Evolutionary conservation across 2,113 vertebrate species (phyloP), one percentile per base, ranked within the genome.

Genomic region (Dasyprocta punctata): DNA sequence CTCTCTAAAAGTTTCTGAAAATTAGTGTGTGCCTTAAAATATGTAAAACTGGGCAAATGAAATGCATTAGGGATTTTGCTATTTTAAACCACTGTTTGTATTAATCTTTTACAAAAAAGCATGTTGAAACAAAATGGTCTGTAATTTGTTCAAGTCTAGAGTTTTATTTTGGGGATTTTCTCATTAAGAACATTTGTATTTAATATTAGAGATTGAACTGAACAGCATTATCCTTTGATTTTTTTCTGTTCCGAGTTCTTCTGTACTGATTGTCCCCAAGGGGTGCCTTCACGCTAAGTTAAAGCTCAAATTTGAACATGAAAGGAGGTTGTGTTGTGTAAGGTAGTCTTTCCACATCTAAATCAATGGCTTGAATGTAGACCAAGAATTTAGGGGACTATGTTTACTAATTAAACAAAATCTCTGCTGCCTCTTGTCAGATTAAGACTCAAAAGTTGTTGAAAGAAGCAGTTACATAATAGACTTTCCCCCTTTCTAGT

Each of bases 371-470:
- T 92, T 60, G 47, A 44, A 49, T 73, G 28, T 73, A 92, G 77
- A 83, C 30, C 61, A 60, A n/a, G 52, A 93, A 60, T 89, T 78
- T 36, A 73, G n/a, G 17, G 16, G 19, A 86, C 26, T 54, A 17
- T 65, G 22, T 95, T 71, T 61, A 33, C 54, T 85, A 81, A 61
- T 94, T 80, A 65, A 96, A 88, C 60, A 96, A 95, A 95, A 11
- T 49, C 89, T 96, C 84, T 98, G 94, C 96, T 92, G 89, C 60
- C 96, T 98, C 87, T 95, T 96, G 73, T 96, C 95, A 84, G 52
- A 65, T 22, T 84, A 80, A 92, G 38, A 97, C 77, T 38, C 82
- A 38, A 49, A 91, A 52, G 24, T 2, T 92, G 7, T 91, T 38
- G 47, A 7, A 47, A 89, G 52, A 82, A 83, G 36, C 20, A 67